Base-by-base conservation (phyloP, 2,113 vertebrate species). In the Hydropotes inermis region DNA sequence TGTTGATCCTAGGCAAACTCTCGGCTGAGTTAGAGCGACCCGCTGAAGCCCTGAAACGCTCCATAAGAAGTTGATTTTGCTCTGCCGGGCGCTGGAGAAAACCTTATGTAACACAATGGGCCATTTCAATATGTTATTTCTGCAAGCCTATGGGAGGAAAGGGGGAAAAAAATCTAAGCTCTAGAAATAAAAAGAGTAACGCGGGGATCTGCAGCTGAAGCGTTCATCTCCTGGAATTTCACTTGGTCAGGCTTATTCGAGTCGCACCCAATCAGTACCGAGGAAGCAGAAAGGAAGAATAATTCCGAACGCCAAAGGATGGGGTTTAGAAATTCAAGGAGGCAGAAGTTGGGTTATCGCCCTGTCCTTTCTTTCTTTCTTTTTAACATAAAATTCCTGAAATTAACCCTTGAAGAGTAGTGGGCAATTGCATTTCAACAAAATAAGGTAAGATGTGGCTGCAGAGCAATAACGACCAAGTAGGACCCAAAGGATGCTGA, bases 61-160 rank as follows among this genome's bases (percentile, higher is more conserved):
- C 47, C 16, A 15, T 30, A 15, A 39, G 13, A 91, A 91, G 70
- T 23, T 5, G 17, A 45, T 74, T 76, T 85, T 61, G 74, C 89
- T 91, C n/a, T 57, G 81, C 45, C 55, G 14, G 61, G 39, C 3
- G 1, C 93, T 30, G 67, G 85, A 58, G 47, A 64, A 74, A 88
- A 27, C 7, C 91, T 97, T 98, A 96, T 4, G 15, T 96, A 98
- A 98, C 47, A 89, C 55, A 61, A 21, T 0, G 79, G 89, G 78
- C 83, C 55, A 25, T 95, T 91, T 95, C 79, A 67, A 52, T 27
- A 50, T 17, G 43, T 79, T 58, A 93, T 83, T 92, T 95, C 89
- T 88, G 45, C 43, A 64, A 33, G 43, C 78, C 33, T 55, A 47
- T 4, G 76, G 27, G 9, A 61, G 19, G 50, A 47, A 79, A 78